phyloP scores from a whole-genome alignment of 2,113 vertebrate species.

The Ardeotis arabs region DNA sequence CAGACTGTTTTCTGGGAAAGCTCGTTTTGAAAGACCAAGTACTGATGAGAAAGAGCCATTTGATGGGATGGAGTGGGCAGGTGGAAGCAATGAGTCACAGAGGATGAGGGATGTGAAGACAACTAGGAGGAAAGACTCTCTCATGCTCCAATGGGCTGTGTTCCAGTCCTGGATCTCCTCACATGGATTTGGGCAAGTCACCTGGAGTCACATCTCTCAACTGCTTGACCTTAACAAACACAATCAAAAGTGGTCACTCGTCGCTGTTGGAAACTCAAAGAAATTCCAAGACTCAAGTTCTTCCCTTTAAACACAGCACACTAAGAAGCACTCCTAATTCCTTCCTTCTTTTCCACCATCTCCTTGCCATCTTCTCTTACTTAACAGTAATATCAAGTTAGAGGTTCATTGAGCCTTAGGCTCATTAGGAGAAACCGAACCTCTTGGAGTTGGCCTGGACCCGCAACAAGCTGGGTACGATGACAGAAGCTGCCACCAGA shows the following conservation, averaged over 20 bases:
- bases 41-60: not conserved
- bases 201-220: not conserved
- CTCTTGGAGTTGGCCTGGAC: not conserved
- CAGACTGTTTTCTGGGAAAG: not conserved
- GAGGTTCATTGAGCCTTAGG: not conserved
- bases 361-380: not conserved
- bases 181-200: not conserved
- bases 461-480: not conserved
- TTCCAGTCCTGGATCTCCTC: not conserved
- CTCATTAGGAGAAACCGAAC: not conserved
- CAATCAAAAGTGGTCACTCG: not conserved
- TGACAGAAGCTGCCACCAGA: not conserved
- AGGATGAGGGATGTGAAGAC: not conserved
- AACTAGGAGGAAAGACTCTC: not conserved
- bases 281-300: not conserved
- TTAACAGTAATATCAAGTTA: not conserved
- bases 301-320: accelerated
- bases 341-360: not conserved
- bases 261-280: not conserved
- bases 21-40: not conserved
- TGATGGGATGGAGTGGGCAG: not conserved
- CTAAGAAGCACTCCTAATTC: not conserved
- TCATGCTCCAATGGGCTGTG: not conserved
- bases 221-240: not conserved
- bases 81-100: conserved; percentile 3